Base-by-base conservation (phyloP, 1,140 invertebrate genomes). In the Drosophila takahashii region DNA sequence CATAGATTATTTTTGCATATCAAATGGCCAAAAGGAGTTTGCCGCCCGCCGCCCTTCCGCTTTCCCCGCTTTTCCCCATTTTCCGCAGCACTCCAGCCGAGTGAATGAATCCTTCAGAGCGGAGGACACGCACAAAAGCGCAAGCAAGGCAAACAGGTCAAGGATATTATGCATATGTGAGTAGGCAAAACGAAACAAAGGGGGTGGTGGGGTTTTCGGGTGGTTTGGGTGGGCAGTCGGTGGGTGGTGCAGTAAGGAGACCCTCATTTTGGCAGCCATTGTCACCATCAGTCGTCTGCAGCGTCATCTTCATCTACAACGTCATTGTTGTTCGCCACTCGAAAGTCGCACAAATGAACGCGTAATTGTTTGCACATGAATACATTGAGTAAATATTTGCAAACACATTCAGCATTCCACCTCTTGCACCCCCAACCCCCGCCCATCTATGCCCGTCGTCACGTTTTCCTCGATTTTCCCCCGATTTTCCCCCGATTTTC, bases 341-440 rank as follows among this genome's bases (percentile, higher is more conserved):
- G 66, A 83, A 76, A 86, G 69, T 87, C 74, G 79, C 84, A 89
- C 79, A 89, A 87, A 89, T 87, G 79, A 89, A 79, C 76, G 83
- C 84, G 76, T 87, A 87, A 87, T 87, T 87, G 83, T 89, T 87
- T 87, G 71, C 79, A 87, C 83, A 87, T 87, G 76, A 87, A 83
- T 87, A 89, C 83, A 89, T 87, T 87, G 72, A 66, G 66, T 83
- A 87, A 87, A 89, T 79, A 89, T 85, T 83, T 81, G 59, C 78
- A 62, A 81, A 83, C 69, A 75, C 72, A 75, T 75, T 75, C 71
- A 65, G 44, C 36, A 45, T 48, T 22, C 48, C 59, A 45, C 44
- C 69, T 32, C 8, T 18, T 32, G 10, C 29, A 32, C 27, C 27
- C 5, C 27, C 27, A 7, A 6, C 27, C 27, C 8, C 29, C 29